Evolutionary conservation across 2,797 vertebrate species (phyloP), one percentile per base, ranked within the genome.

Genomic region (Hozukius guyotensis): DNA sequence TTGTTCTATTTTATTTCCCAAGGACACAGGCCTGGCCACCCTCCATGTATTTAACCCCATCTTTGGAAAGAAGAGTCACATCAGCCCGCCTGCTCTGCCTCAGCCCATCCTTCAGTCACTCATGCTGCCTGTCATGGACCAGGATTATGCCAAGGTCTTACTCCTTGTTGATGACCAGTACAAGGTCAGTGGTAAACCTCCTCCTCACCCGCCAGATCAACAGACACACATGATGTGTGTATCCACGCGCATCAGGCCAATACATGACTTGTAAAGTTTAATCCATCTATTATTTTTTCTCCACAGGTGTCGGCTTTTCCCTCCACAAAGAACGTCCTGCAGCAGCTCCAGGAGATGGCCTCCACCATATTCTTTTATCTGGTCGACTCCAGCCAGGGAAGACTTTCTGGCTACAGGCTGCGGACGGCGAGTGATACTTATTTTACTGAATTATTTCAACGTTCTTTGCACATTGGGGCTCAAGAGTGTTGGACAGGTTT

Each of bases 11-110:
- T 13, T 31, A 74, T 16, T 61, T 64, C 71, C 11, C 65, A 72
- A 99, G 99, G 97, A 97, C 85, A 97, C 97, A 0, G 97, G 97
- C 42, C 85, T 96, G 85, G 97, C 96, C 59, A 95, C 96, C 14
- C 95, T 99, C 2, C 97, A 98, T 3, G 98, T 99, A 34, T 99
- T 99, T 80, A 99, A 99, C 88, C 98, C 99, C 49, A 98, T 99
- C 80, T 99, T 99, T 91, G 99, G 99, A 29, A 98, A 96, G 90
- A 97, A 96, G 94, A 99, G 98, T 87, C 98, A 99, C 55, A 91
- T 98, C 72, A 94, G 93, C 14, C 96, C 97, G 7, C 99, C 99
- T 1, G 84, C 93, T 78, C 92, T 98, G 84, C 94, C 96, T 80
- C 96, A 96, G 42, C 97, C 98, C 0, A 85, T 99, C 63, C 96